Evolutionary conservation across 2,113 vertebrate genomes (phyloP), one percentile per base, ranked within the genome.

Genomic region (Lucifuga dentata): DNA sequence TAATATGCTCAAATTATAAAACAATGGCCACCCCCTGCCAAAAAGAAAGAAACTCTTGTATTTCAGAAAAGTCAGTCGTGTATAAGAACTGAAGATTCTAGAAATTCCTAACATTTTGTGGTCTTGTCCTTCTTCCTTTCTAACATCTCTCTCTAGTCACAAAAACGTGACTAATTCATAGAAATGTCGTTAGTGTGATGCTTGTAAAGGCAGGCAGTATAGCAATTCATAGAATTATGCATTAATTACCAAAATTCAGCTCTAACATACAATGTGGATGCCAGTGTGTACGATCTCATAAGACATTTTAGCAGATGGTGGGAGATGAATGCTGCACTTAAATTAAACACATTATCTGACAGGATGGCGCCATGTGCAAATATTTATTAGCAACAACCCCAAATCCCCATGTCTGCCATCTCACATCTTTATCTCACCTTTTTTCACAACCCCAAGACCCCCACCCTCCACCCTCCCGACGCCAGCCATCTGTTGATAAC

Each of bases 401-500:
- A 10, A 26, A 6, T 46, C 6, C 35, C 51, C 48, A 15, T 29
- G 19, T 48, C 52, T 51, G 66, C 51, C 59, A 36, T 8, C 39
- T 59, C 60, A 40, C 50, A 57, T 76, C 73, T 78, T 78, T 81
- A 87, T 83, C 70, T 77, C 58, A 55, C 51, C 63, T 65, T 64
- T 62, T 51, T 69, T 12, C 19, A 53, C 52, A 45, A 62, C 59
- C 36, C 32, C 1, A 0, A 3, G 35, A 45, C 68, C 68, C 44
- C 32, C 11, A 15, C 38, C 51, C 19, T 12, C 29, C 20, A 3
- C 45, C 24, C 57, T 8, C 61, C 61, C 45, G 15, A 60, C 51
- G 11, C n/a, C 58, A 40, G 53, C 84, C 84, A 88, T 90, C 89
- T 90, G 89, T 71, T 83, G 78, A 86, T 69, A 82, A 85, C 86